Base-by-base conservation (phyloP, 2,797 vertebrate genomes). In the Oreochromis mossambicus region DNA sequence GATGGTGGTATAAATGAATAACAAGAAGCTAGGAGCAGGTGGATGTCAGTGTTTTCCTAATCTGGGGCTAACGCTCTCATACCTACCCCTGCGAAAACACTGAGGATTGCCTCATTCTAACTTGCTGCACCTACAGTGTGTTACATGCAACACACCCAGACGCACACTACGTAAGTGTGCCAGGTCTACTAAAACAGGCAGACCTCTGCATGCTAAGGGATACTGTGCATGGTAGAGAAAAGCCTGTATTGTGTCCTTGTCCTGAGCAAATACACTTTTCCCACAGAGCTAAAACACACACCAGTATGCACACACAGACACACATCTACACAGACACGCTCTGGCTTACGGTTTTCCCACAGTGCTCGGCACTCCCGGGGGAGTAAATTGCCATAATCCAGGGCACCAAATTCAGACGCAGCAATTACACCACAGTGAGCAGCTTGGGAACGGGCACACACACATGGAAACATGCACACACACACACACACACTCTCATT, bases 361-460 rank as follows among this genome's bases (percentile, higher is more conserved):
- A 96, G 93, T 94, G 94, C 94, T 96, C 80, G 90, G 93, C 93
- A 87, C 94, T 95, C 94, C 91, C 58, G 68, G 86, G 92, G 92
- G 95, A 95, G 92, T 94, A 95, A 96, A 96, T 95, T 95, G 94
- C 92, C 86, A 93, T 95, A 96, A 96, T 96, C 95, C 95, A 94
- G 94, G 89, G 94, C 94, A 94, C 95, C 75, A 87, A 93, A 94
- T 95, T 95, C 93, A 89, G 93, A 93, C 76, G 87, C 91, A 93
- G 92, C 92, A 95, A 95, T 95, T 94, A 95, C 92, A 94, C 92
- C 87, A 78, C 84, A 84, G 88, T 76, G 86, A 94, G 87, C 90
- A n/a, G 86, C 92, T 95, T 93, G 91, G 92, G 93, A 95, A 95
- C 88, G n/a, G 36, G 83, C 87, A 91, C 58, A 89, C 90, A 77